Base-by-base conservation (phyloP, 1,140 invertebrate species). In the Andricus grossulariae region DNA sequence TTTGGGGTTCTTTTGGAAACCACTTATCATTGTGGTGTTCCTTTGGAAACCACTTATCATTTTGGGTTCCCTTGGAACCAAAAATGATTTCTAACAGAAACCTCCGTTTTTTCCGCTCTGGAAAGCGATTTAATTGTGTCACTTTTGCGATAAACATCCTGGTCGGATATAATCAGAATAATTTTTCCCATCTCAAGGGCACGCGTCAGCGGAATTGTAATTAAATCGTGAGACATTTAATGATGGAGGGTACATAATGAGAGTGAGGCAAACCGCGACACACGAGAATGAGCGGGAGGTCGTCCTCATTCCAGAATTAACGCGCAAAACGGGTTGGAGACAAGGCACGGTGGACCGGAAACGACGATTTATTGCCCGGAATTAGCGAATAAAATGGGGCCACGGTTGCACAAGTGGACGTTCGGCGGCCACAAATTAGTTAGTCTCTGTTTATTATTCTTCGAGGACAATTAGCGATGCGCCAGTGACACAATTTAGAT, bases 301-400 rank as follows among this genome's bases (percentile, higher is more conserved):
- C 25, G 55, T 57, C 32, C 57, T 66, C 60, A 21, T 66, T 66
- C 45, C 13, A 39, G 60, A 39, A 32, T 32, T 32, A 32, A 66
- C 25, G 32, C 60, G 45, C 25, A 66, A 66, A 66, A 66, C 73
- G 71, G 39, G 39, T 45, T 10, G 39, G 50, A 81, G 72, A 73
- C 76, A 72, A 73, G 71, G 55, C 73, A 74, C 54, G 71, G 52
- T 74, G 71, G 76, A 76, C 79, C 76, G 79, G 79, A 80, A 80
- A 77, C 72, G 75, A 80, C 79, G 74, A 78, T 81, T 81, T 81
- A 81, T 78, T 72, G 76, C 71, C 73, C 75, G 79, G 73, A 81
- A 78, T 78, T 78, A 81, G 75, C 79, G 76, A 66, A 72, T 72
- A 52, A 81, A 78, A 78, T 76, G 75, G 50, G 73, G 79, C 66